Base-by-base conservation (phyloP, 2,113 vertebrate genomes). In the Aythya baeri region DNA sequence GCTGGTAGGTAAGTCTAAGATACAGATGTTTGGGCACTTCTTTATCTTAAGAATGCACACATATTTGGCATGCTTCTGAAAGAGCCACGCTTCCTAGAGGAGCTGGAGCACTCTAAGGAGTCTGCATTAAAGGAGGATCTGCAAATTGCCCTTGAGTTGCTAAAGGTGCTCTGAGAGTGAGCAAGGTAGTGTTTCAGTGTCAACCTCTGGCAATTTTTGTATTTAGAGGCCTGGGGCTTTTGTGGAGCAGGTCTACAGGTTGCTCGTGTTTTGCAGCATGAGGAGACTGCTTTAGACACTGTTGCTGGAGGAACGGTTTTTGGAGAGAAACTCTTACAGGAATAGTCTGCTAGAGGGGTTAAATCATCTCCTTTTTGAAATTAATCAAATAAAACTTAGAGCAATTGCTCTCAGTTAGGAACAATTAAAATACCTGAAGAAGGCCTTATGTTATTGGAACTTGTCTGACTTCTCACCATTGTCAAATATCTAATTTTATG, bases 21-120 rank as follows among this genome's bases (percentile, higher is more conserved):
- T 79, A 18, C 16, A 67, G 7, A n/a, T 52, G 9, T 36, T 46
- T 46, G 11, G 13, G 3, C 0, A 0, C 9, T 13, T 15, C 32
- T 86, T 65, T 59, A 13, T 62, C 50, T 67, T 65, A 4, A 43
- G 11, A 32, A 18, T 6, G 7, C 23, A 16, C 5, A 3, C 7
- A 80, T 36, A 57, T 32, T 59, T 34, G 21, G 58, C 1, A 6
- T 13, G 7, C n/a, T 41, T 88, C 38, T 72, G 67, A 52, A 86
- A 29, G 52, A 77, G 7, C 8, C 17, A 23, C 11, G 1, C 68
- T 38, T 63, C 16, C 21, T 72, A 32, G 63, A 79, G 27, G 7
- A 79, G 15, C 49, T 62, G 38, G 3, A 10, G 31, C 61, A 32
- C n/a, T 85, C 46, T 11, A 7, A 67, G 52, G 23, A 15, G 4